Evolutionary conservation across 2,888 invertebrate species (phyloP), one percentile per base, ranked within the genome.

Genomic region (Cremastinae sp.): DNA sequence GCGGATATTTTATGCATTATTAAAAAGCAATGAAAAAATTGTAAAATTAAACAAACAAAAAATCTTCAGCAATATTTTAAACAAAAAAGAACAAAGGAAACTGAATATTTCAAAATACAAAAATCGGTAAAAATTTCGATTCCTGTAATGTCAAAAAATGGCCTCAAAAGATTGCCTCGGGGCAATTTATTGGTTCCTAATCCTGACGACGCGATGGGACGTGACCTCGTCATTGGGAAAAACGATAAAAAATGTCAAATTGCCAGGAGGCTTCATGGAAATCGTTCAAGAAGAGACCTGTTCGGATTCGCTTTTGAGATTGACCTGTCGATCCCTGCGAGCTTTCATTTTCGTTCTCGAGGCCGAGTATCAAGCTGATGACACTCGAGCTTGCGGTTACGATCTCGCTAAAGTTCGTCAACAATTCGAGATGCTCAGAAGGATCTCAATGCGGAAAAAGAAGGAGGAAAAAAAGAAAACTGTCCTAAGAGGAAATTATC

Each of bases 291-390:
- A 89, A 65, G 84, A 84, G 1, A 83, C 83, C 7, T 90, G 89
- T 72, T 88, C 89, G 16, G 83, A 86, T 20, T 69, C 83, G 0
- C 65, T 85, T 3, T 74, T 88, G 0, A 81, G 89, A 16, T 77
- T 89, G 4, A 88, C 88, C 16, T 87, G 87, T 81, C 81, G 86
- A 20, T 89, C 89, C 2, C 77, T 89, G 10, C 82, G 80, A 37
- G 87, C 89, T 1, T 85, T 88, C 66, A 79, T 89, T 9, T 86
- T 88, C 75, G 79, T 89, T 5, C 79, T 89, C 68, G 85, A 87
- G 55, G 89, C 89, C 4, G 83, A 84, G 8, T 89, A 88, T 41
- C 75, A 77, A 12, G 68, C 81, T 22, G 82, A 86, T n/a, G 80
- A 79, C 9, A 83, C 81, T 8, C 76, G 81, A 55, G 80, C 81